Evolutionary conservation across 2,888 invertebrate species (phyloP), one percentile per base, ranked within the genome.

Genomic region (Zelleria hepariella): DNA sequence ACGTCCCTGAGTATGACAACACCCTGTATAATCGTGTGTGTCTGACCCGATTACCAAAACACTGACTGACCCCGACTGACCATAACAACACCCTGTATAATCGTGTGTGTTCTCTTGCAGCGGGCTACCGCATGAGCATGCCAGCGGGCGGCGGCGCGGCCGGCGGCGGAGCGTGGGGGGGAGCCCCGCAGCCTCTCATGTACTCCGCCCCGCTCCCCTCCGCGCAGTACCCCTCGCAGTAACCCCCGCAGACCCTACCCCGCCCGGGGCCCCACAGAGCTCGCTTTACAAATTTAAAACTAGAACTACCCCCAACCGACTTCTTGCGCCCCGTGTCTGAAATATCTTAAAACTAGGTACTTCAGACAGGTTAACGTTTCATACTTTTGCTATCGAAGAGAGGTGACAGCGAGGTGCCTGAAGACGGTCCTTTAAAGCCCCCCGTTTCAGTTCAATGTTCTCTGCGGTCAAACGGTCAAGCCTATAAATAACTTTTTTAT

Each of bases 171-270:
- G 83, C 85, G 63, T 83, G 90, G 74, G 88, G 89, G 67, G 91
- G 91, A 66, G 89, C 88, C 68, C 90, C 92, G 77, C 87, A 91
- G 80, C 91, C 91, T 72, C 89, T 92, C 66, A 92, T 94, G 93
- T 94, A 93, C 76, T 91, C 93, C 80, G 93, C 95, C 91, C 94
- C 94, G 77, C 95, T 95, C 80, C 95, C 95, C 80, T 95, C 94
- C 72, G 93, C 95, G 77, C 93, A 94, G 90, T 96, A 95, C 89
- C 95, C 94, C 76, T 92, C 95, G 83, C 95, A 96, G 94, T 95
- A 95, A 93, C 56, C 27, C 18, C 55, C 15, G n/a, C n/a, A n/a
- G n/a, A n/a, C 58, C 56, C 63, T 58, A 65, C 57, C 60, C 60
- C 62, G 62, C 59, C 61, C 60, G 58, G 62, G 57, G 64, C 55